These are phyloP conservation scores for Sterrhoptilus dennistouni DNA, from an alignment of 2,113 vertebrate genomes.

Conservation along the genomic window DNA sequence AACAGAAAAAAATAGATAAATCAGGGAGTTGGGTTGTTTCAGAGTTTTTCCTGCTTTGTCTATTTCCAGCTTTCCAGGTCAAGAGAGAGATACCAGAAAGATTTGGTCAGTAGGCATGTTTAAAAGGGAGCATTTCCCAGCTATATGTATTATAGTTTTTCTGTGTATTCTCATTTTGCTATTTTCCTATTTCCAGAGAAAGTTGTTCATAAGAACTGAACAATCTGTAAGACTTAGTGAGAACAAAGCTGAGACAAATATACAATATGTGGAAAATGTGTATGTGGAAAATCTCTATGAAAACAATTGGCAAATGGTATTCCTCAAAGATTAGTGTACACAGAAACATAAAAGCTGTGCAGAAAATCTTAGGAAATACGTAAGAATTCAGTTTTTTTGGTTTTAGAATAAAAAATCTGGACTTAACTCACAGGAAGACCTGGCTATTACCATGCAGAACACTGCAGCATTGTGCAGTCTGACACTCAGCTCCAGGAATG, in stretches of 20 bases:
- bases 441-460: neutral
- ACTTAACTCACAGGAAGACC: neutral
- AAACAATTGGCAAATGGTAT: conserved; percentile 24
- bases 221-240: neutral
- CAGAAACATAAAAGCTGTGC: neutral
- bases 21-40: neutral
- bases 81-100: neutral
- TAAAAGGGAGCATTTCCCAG: neutral
- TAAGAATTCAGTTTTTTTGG: conserved; percentile 27
- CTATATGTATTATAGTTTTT: neutral
- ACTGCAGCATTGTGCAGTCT: neutral
- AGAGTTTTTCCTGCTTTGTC: neutral
- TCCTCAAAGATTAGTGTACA: neutral
- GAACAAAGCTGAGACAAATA: neutral
- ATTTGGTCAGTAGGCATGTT: neutral
- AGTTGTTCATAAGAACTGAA: neutral
- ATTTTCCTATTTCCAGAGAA: neutral
- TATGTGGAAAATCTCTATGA: conserved; percentile 19
- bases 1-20: neutral
- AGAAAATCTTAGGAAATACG: conserved; percentile 13
- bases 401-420: conserved; percentile 21
- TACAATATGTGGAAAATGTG: conserved; percentile 13
- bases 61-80: neutral
- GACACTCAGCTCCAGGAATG: neutral
- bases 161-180: neutral